Conservation (phyloP, 2,113 vertebrate species). For the Festucalex cinctus region DNA sequence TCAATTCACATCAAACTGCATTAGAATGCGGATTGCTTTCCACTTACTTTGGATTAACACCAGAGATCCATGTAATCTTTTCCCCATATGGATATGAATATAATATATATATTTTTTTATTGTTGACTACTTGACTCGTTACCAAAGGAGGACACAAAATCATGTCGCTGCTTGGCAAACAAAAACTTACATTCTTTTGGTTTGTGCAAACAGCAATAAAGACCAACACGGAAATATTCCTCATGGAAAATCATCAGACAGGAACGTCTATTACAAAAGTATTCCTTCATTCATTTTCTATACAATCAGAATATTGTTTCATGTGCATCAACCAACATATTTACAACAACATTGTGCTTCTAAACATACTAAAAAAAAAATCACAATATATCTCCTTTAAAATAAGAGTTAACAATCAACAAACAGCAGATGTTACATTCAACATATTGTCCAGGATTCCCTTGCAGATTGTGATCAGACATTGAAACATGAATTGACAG, state of each 20-base stretch:
- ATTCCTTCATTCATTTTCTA: not conserved
- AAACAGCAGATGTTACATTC: slow-evolving; percentile 5
- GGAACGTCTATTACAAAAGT: not conserved
- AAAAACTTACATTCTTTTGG: not conserved
- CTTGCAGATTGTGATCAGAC: slow-evolving; percentile 28
- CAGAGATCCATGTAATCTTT: not conserved
- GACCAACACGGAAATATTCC: not conserved
- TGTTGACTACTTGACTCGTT: not conserved
- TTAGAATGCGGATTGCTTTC: not conserved
- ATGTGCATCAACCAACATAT: slow-evolving; percentile 7
- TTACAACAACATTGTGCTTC: slow-evolving; percentile 37
- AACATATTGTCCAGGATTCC: slow-evolving; percentile 15
- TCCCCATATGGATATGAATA: not conserved
- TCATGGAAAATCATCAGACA: not conserved
- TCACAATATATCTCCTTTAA: not conserved
- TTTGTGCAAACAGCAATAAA: not conserved
- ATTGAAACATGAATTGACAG: slow-evolving; percentile 34
- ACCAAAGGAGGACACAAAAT: not conserved
- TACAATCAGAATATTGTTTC: not conserved
- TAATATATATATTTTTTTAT: not conserved
- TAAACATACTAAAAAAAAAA: slow-evolving; percentile 5
- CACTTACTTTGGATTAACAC: not conserved
- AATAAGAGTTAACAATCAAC: not conserved
- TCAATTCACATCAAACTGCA: slow-evolving; percentile 1
- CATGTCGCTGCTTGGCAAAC: not conserved